These are phyloP conservation scores for Morone saxatilis DNA, from an alignment of 2,113 vertebrate genomes.

Conservation along the genomic window DNA sequence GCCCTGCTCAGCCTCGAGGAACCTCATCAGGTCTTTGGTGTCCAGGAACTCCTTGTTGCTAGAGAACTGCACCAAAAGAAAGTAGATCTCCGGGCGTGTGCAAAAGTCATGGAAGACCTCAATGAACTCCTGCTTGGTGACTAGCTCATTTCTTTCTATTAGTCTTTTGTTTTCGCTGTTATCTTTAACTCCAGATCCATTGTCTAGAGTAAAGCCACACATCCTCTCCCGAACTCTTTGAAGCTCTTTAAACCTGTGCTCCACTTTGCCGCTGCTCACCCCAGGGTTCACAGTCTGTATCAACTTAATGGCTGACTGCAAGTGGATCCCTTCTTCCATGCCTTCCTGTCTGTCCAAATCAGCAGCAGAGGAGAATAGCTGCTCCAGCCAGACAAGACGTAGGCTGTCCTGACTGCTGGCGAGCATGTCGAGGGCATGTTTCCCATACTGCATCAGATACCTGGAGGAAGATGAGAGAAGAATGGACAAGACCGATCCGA, in stretches of 20 bases:
- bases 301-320: slow-evolving; percentile 88
- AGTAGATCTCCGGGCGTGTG: slow-evolving; percentile 97
- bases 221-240: slow-evolving; percentile 89
- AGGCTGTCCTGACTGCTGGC: slow-evolving; percentile 94
- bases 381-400: slow-evolving; percentile 92
- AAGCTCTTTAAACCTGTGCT: slow-evolving; percentile 94
- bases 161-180: slow-evolving; percentile 39
- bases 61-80: slow-evolving; percentile 96
- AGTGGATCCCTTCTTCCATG: slow-evolving; percentile 83
- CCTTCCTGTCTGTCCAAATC: slow-evolving; percentile 77
- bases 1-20: slow-evolving; percentile 96
- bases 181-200: slow-evolving; percentile 53
- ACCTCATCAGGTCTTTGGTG: slow-evolving; percentile 95
- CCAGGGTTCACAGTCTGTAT: slow-evolving; percentile 92
- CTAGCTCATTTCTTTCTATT: slow-evolving; percentile 45
- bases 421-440: slow-evolving; percentile 94
- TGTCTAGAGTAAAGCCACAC: slow-evolving; percentile 58
- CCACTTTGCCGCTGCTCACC: slow-evolving; percentile 90
- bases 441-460: slow-evolving; percentile 95
- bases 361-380: slow-evolving; percentile 84
- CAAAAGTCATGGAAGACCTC: slow-evolving; percentile 96
- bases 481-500: not conserved
- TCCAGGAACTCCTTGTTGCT: slow-evolving; percentile 98
- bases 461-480: slow-evolving; percentile 61
- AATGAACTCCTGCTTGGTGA: slow-evolving; percentile 91